These are phyloP conservation scores for Mylabris phalerata DNA, from an alignment of 1,140 invertebrate species.

Conservation along the genomic window DNA sequence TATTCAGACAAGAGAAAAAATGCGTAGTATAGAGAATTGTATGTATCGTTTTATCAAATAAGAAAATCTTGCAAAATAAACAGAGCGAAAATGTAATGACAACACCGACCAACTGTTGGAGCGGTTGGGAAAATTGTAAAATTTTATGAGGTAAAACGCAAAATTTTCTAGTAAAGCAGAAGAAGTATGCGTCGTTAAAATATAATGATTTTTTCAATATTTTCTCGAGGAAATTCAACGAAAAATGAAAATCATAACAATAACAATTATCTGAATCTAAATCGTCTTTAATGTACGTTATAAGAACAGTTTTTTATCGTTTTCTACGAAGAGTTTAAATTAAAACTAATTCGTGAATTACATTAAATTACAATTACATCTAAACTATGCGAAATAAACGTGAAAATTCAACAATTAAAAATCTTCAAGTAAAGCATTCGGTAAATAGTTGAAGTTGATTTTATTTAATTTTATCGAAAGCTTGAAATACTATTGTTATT, in stretches of 20 bases:
- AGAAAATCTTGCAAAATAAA: slow-evolving; percentile 18
- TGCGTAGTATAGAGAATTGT: not conserved
- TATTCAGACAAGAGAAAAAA: slow-evolving; percentile 1
- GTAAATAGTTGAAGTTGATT: too few species aligned
- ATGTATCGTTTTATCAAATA: slow-evolving; percentile 12
- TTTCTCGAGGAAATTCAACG: too few species aligned
- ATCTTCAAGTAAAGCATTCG: too few species aligned
- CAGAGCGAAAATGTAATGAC: slow-evolving; percentile 18
- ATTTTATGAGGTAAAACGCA: slow-evolving; percentile 21
- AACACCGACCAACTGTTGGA: slow-evolving; percentile 6
- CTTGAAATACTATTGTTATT: too few species aligned
- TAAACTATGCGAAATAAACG: too few species aligned
- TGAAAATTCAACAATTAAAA: too few species aligned
- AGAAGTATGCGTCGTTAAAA: slow-evolving; percentile 14
- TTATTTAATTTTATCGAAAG: too few species aligned
- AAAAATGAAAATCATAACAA: not conserved
- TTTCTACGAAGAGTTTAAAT: too few species aligned
- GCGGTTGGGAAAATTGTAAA: slow-evolving; percentile 2
- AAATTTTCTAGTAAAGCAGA: slow-evolving; percentile 4
- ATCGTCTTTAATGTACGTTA: too few species aligned
- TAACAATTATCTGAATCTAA: slow-evolving; percentile 10
- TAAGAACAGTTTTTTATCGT: too few species aligned
- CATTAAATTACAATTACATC: too few species aligned
- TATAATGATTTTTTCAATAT: slow-evolving; percentile 2
- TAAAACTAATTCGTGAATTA: too few species aligned